Conservation (phyloP, 2,797 vertebrate genomes). For the Xyrichtys novacula region DNA sequence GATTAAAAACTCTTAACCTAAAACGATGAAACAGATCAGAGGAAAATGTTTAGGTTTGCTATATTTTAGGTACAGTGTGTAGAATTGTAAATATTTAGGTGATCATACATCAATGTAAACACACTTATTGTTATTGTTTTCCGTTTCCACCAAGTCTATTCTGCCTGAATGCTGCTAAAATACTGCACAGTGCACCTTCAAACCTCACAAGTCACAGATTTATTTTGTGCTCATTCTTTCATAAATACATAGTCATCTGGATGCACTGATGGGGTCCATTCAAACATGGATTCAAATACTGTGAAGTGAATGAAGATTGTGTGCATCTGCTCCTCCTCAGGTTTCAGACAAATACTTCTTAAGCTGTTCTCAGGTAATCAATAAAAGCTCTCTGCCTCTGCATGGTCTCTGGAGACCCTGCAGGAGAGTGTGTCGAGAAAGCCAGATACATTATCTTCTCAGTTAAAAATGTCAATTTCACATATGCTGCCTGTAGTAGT, state of each 20-base stretch:
- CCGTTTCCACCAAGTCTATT: too few species aligned
- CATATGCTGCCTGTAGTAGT: conserved; percentile 2
- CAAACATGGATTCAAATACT: not conserved
- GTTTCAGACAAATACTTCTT: conserved; percentile 19
- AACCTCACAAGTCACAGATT: too few species aligned
- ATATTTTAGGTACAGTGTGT: too few species aligned
- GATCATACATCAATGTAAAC: too few species aligned
- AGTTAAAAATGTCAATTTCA: not conserved
- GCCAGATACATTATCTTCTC: conserved; percentile 22
- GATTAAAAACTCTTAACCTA: not conserved
- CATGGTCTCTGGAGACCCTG: conserved; percentile 23
- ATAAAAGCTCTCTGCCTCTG: conserved; percentile 56
- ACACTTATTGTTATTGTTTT: too few species aligned
- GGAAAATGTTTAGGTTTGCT: too few species aligned
- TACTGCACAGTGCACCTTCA: too few species aligned
- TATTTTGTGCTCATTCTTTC: too few species aligned
- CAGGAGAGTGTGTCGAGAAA: conserved; percentile 21
- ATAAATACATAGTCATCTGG: too few species aligned
- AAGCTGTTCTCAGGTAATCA: conserved; percentile 32
- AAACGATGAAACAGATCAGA: not conserved
- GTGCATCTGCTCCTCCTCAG: not conserved
- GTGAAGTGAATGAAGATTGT: not conserved
- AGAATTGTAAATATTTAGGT: too few species aligned
- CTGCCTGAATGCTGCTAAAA: too few species aligned
- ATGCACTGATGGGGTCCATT: not conserved